Base-by-base conservation (phyloP, 2,888 invertebrate genomes). In the Lymantria monacha region DNA sequence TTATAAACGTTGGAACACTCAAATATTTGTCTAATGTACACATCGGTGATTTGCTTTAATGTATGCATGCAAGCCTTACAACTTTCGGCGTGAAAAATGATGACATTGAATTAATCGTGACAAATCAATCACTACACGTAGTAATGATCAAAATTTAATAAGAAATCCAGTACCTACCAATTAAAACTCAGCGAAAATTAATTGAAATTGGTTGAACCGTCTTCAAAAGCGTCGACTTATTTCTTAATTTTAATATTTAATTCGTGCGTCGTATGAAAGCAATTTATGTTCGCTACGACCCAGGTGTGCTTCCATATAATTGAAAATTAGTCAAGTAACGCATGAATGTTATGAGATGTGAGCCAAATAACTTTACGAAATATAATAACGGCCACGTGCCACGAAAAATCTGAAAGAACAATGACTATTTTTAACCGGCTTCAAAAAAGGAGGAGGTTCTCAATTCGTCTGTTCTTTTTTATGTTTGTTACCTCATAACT, bases 101-200 rank as follows among this genome's bases (percentile, higher is more conserved):
- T 22, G 22, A 22, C 5, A 22, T 22, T 3, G 22, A 3, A 22
- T 3, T 22, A 22, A 22, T 22, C 22, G 22, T 22, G 22, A 22
- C 22, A 22, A 22, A 22, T 22, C 22, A 22, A 22, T 22, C 22
- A 22, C 22, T 22, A 5, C 22, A 22, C 22, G 22, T 2, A 2
- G 2, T 22, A 69, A 63, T 59, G 51, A 59, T 54, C 61, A 63
- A 33, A 33, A 33, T 33, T 33, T 33, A 33, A 33, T 33, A 33
- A 10, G 5, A 33, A 22, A 33, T 33, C 33, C 33, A 33, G 22
- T 22, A n/a, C n/a, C 22, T 22, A 22, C 33, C 10, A 33, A 33
- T 33, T 10, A 33, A 33, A 22, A 22, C 22, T 3, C 22, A 5
- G 22, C 22, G 22, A 22, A 22, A 22, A 22, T 22, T 22, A 22